These are phyloP conservation scores for Agapornis roseicollis DNA, from an alignment of 2,113 vertebrate species.

Conservation along the genomic window DNA sequence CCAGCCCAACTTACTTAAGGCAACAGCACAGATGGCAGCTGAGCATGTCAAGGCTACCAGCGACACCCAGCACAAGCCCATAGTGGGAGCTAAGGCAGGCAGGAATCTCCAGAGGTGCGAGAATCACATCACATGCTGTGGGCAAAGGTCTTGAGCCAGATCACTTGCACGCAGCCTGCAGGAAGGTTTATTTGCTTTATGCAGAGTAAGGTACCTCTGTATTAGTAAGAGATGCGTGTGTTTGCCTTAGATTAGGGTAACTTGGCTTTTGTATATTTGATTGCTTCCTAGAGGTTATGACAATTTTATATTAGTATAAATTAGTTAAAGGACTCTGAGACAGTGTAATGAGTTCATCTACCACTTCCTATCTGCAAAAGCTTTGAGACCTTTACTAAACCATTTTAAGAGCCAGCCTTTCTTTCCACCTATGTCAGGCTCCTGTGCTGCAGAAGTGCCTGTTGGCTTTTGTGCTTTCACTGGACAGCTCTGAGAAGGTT, in stretches of 20 bases:
- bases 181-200: background rate
- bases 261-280: background rate
- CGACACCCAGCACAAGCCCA: background rate
- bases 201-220: background rate
- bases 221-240: background rate
- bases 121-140: rapidly evolving
- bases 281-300: background rate
- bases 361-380: background rate
- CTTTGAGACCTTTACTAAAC: background rate
- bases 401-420: background rate
- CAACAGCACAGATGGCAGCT: background rate
- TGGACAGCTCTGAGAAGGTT: background rate
- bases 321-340: background rate
- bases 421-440: background rate
- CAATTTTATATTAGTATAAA: background rate
- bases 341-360: background rate
- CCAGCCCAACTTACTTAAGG: background rate
- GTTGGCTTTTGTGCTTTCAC: background rate
- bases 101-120: background rate
- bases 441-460: background rate
- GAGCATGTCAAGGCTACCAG: background rate
- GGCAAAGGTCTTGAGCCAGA: conserved; percentile 10
- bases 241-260: background rate
- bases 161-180: background rate
- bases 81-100: background rate